phyloP scores from a whole-genome alignment of 2,888 invertebrate genomes.

The Eupithecia abbreviata region DNA sequence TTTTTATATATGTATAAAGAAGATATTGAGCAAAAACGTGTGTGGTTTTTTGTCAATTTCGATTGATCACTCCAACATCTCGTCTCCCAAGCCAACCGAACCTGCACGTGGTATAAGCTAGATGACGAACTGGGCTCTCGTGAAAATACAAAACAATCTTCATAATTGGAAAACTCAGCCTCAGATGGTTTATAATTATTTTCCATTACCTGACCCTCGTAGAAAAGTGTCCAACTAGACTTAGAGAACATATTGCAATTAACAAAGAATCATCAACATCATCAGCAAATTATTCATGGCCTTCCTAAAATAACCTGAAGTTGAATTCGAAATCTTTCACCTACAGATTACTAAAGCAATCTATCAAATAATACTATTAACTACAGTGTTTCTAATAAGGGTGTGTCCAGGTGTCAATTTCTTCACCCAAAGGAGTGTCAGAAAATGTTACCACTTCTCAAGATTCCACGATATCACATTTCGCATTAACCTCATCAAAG shows the following conservation, averaged over 20 bases:
- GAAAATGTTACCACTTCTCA: not conserved
- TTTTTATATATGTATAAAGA: too few relatives aligned
- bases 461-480: constrained; percentile 32
- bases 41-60: not conserved
- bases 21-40: too few relatives aligned
- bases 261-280: too few relatives aligned
- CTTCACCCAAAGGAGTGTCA: constrained; percentile 1
- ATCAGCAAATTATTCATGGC: not conserved
- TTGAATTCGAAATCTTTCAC: not conserved
- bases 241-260: too few relatives aligned
- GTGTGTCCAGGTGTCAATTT: not conserved
- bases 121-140: too few relatives aligned
- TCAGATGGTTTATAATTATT: too few relatives aligned
- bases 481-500: constrained; percentile 44
- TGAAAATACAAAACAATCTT: too few relatives aligned
- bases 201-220: too few relatives aligned
- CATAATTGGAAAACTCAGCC: too few relatives aligned
- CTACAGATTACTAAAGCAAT: not conserved
- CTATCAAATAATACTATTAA: not conserved
- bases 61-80: not conserved
- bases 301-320: not conserved
- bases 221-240: too few relatives aligned
- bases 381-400: not conserved
- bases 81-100: too few relatives aligned
- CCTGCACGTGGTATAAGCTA: too few relatives aligned